Base-by-base conservation (phyloP, 2,797 vertebrate species). In the Aphelocoma californica region DNA sequence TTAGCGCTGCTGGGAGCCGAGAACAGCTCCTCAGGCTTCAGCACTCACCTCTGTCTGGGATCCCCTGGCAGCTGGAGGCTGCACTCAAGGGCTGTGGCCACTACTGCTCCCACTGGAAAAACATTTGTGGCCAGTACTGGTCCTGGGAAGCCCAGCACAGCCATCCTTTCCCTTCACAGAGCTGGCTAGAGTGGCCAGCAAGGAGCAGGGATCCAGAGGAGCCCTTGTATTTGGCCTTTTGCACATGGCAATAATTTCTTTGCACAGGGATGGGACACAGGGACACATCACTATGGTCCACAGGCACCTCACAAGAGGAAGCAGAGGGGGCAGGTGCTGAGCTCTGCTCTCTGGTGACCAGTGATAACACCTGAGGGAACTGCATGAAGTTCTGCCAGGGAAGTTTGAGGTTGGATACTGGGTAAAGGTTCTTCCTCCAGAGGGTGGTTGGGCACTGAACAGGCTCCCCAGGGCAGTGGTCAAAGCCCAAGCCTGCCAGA, bases 321-420 rank as follows among this genome's bases (percentile, higher is more conserved):
- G 31, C 31, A 47, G 25, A 54, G 4, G 26, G 13, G 16, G 11
- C 53, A 38, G 16, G 34, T 72, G 34, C 60, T 29, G 73, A 60
- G 16, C 32, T 72, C 47, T 72, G 23, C 21, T 65, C 40, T 47
- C 15, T 48, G 36, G 5, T 69, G 56, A 36, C 21, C 58, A 28
- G 8, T 3, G 9, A 8, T 29, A 36, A 34, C 10, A 32, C 26
- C 12, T 0, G 0, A 47, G 45, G 26, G 34, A 66, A 13, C 19
- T 29, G 47, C 45, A 32, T 7, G 14, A 66, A 60, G 18, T 16
- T 54, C n/a, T 17, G 9, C 29, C 23, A 40, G 47, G 6, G n/a
- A 40, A 34, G 34, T 24, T 18, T 54, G 36, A 84, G 40, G 31
- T 7, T 29, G 34, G 47, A 5, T 72, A 20, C 36, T 21, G 24